Percentiles rank a stretch among this genome's conserved stretches.
phyloP scores from a whole-genome alignment of 2,113 vertebrate species.

The Sterrhoptilus dennistouni region DNA sequence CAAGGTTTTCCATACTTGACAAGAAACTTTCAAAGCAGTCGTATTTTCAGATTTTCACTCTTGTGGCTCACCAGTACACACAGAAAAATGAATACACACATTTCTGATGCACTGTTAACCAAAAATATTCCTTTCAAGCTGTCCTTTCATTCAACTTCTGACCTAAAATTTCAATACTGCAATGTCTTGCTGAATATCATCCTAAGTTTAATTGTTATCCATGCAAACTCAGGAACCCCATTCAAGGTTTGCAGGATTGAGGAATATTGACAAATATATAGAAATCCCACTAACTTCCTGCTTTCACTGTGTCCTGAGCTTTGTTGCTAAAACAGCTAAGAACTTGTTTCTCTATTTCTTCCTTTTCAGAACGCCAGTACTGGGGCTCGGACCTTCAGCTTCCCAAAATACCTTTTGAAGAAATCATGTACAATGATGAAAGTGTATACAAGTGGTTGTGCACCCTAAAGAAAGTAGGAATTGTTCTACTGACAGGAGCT shows the following conservation, averaged over 20 bases:
- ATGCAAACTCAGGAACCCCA: too few species aligned
- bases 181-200: background rate
- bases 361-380: constrained; percentile 78
- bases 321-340: background rate
- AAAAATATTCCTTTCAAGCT: background rate
- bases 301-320: background rate
- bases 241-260: background rate
- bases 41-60: background rate
- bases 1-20: background rate
- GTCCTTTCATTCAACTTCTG: background rate
- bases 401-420: constrained; percentile 82
- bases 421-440: constrained; percentile 81
- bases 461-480: constrained; percentile 82
- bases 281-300: background rate
- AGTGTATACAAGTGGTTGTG: constrained; percentile 85
- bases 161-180: background rate
- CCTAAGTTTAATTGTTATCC: background rate
- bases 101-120: background rate
- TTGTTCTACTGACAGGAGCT: constrained; percentile 87
- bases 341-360: background rate
- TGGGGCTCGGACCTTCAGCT: constrained; percentile 86
- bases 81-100: background rate
- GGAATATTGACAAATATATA: background rate
- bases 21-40: background rate
- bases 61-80: background rate